Percentiles rank a stretch among this genome's conserved stretches.
These are phyloP conservation scores for Nysson spinosus DNA, from an alignment of 2,888 invertebrate genomes.

Conservation along the genomic window DNA sequence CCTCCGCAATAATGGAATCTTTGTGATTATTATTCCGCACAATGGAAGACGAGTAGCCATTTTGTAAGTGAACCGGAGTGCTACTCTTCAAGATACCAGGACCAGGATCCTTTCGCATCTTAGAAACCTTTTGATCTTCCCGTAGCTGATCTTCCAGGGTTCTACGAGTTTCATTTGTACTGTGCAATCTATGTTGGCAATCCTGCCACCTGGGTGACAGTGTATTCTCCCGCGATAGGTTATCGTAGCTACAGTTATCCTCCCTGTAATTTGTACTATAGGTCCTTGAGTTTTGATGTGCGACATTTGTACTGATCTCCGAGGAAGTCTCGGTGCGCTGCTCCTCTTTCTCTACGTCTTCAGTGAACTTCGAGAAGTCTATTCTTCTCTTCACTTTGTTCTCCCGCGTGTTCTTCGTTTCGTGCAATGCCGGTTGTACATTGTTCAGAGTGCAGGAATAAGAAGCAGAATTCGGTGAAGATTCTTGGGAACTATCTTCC, in stretches of 20 bases:
- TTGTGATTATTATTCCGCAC: slow-evolving; percentile 36
- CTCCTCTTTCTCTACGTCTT: slow-evolving; percentile 20
- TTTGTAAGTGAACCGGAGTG: slow-evolving; percentile 38
- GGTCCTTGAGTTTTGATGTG: slow-evolving; percentile 59
- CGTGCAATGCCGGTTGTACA: slow-evolving; percentile 42
- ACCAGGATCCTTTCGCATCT: slow-evolving; percentile 14
- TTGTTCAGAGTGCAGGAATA: slow-evolving; percentile 36
- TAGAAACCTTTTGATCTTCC: slow-evolving; percentile 18
- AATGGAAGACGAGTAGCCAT: slow-evolving; percentile 40
- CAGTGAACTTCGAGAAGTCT: slow-evolving; percentile 57
- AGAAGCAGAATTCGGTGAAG: slow-evolving; percentile 30
- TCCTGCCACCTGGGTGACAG: slow-evolving; percentile 32
- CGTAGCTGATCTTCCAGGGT: slow-evolving; percentile 8
- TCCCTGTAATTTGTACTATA: slow-evolving; percentile 68
- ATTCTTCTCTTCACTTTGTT: slow-evolving; percentile 61
- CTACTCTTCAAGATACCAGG: slow-evolving; percentile 12
- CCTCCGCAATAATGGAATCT: slow-evolving; percentile 38
- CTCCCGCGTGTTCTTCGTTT: slow-evolving; percentile 39
- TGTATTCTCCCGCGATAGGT: slow-evolving; percentile 16
- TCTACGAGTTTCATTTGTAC: slow-evolving; percentile 28
- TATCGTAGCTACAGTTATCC: slow-evolving; percentile 19
- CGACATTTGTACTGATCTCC: slow-evolving; percentile 58
- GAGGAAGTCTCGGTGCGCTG: slow-evolving; percentile 29
- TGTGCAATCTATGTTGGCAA: slow-evolving; percentile 44
- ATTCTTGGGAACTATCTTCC: slow-evolving; percentile 37